Evolutionary conservation across 2,113 vertebrate species (phyloP), one percentile per base, ranked within the genome.

Genomic region (Anarrhichthys ocellatus): DNA sequence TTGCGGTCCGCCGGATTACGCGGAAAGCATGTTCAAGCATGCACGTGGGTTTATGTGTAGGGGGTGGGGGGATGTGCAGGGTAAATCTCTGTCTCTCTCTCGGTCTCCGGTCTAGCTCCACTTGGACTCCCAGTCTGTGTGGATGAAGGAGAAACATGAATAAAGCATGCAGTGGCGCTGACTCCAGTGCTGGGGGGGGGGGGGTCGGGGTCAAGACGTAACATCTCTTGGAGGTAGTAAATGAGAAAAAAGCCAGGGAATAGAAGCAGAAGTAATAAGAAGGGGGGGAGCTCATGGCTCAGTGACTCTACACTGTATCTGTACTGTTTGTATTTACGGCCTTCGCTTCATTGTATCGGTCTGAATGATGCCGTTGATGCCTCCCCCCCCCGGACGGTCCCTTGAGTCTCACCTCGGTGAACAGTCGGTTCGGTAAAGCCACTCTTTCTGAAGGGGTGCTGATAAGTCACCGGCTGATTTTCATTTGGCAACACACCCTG

Each of bases 21-120:
- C 80, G 72, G 74, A 22, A 38, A 73, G 80, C 87, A 84, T 82
- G 84, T 83, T 58, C 7, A 38, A 73, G 80, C 87, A 84, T 82
- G 84, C 82, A 62, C 7, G 56, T 40, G 10, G 74, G 48, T 44
- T 87, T 77, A 50, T 38, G 64, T 80, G 84, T n/a, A 42, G 66
- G 52, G 20, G 38, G 46, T 5, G 52, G 9, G 52, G 52, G 4
- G 36, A 58, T 81, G 63, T 74, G 48, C 24, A 10, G 46, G 29
- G 68, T 54, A 88, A 85, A 89, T 90, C 73, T 73, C 17, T 72
- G n/a, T 58, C 54, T 80, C 64, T 52, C 73, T 82, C 82, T 27
- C 73, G 71, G 34, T 36, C 42, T 40, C 36, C 1, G 9, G 32
- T 50, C 27, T 14, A 46, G 44, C 15, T 44, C 40, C 36, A 75